Base-by-base conservation (phyloP, 2,113 vertebrate species). In the Ranitomeya variabilis region DNA sequence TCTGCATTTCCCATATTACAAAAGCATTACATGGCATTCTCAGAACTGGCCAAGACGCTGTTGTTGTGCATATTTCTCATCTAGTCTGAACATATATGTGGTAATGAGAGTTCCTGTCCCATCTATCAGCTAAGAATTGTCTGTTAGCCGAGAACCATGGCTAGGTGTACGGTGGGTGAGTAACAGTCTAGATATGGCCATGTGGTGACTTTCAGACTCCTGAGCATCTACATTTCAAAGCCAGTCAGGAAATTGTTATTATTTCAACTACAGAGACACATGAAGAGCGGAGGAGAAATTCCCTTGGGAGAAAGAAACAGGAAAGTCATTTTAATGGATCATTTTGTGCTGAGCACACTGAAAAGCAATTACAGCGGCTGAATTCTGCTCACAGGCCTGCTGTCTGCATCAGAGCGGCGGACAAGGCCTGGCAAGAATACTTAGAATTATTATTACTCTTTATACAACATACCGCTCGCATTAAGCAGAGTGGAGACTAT, bases 181-280 rank as follows among this genome's bases (percentile, higher is more conserved):
- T 89, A 89, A 89, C 73, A 57, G 87, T 85, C 87, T 89, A 89
- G 87, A 89, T 85, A 89, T 89, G 81, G 51, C 81, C 77, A n/a
- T 67, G 81, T 74, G 45, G 80, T 55, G 86, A 66, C 59, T 88
- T 66, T 57, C 26, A 79, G 60, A 64, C 74, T 89, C 82, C 51
- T n/a, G 71, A 57, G 45, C 67, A 85, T 89, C 73, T 89, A 23
- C 73, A 89, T 79, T 89, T 84, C 73, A 79, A 89, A 89, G 73
- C 82, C 74, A 89, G 73, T 19, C 81, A 84, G 87, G 87, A 85
- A 89, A 85, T 85, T 69, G 82, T 84, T 89, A 80, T 88, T 82
- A 89, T 89, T 84, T 66, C 54, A 89, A 89, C 71, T 67, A 77
- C 60, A 77, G 59, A 83, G 64, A 84, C 80, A 78, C 80, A 88